Evolutionary conservation across 2,113 vertebrate species (phyloP), one percentile per base, ranked within the genome.

Genomic region (Machaerirhynchus nigripectus): DNA sequence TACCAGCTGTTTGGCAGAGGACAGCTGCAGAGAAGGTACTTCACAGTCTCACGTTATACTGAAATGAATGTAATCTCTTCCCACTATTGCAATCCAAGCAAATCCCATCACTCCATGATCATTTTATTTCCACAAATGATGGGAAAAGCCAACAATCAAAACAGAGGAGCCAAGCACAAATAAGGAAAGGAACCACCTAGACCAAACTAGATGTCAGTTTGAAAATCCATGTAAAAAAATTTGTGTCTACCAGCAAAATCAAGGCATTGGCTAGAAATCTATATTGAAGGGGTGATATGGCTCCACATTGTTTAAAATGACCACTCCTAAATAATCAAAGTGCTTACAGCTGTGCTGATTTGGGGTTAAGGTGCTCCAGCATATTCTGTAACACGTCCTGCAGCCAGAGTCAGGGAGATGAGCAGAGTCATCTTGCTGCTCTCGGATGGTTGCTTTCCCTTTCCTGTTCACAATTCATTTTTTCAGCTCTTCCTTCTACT

Each of bases 231-330:
- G 5, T 17, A 27, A 35, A 57, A 40, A 3, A 30, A 21, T 22
- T 11, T 26, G 2, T 21, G 14, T 5, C 21, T 74, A 7, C 5
- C 9, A 37, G 11, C 1, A 74, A 89, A 91, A 78, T 31, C 44
- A 75, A 94, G 21, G 39, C 18, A 59, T 23, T 47, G 47, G 7
- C 28, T 27, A 75, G 5, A 27, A 77, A 75, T 40, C 39, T 63
- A 0, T 18, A 37, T 0, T 14, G 19, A 40, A 74, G 3, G 67
- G 17, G 24, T 33, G 4, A 37, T 22, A 19, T 1, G 20, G 11
- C 18, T 57, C 61, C 16, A 31, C 19, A 46, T 46, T 20, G 7
- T 31, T 37, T n/a, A 37, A 84, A 90, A 53, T 50, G 15, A 19
- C 7, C 15, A 0, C 14, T 40, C 20, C 26, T 59, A 46, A 74